These are phyloP conservation scores for Salarias fasciatus DNA, from an alignment of 2,797 vertebrate species.

Conservation along the genomic window DNA sequence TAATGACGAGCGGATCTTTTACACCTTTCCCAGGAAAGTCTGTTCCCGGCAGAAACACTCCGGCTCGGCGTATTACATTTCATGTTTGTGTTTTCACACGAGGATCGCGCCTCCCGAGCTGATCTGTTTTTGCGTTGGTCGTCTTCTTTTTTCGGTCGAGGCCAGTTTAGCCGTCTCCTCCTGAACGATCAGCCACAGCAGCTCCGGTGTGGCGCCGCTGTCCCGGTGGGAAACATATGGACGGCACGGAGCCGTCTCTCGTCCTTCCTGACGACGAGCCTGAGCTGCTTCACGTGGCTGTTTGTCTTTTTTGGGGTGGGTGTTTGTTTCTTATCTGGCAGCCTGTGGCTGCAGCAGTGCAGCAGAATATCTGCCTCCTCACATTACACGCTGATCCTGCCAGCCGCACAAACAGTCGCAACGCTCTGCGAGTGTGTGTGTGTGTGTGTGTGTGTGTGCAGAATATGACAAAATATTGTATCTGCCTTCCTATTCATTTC, in stretches of 20 bases:
- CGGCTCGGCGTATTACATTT: not conserved
- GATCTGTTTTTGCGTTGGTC: not conserved
- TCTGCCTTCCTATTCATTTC: constrained; percentile 41
- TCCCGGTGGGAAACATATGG: too few relatives aligned
- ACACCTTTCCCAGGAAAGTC: constrained; percentile 6
- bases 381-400: constrained; percentile 47
- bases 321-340: constrained; percentile 41
- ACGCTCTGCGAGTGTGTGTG: too few relatives aligned
- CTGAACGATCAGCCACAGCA: not conserved
- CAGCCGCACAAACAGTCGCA: constrained; percentile 24
- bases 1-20: not conserved
- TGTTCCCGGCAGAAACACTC: constrained; percentile 1
- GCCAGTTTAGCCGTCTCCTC: not conserved
- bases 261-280: not conserved
- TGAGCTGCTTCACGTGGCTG: constrained; percentile 27
- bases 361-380: constrained; percentile 51
- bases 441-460: constrained; percentile 23
- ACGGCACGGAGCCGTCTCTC: not conserved
- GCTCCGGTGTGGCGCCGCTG: too few relatives aligned
- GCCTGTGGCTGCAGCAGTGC: constrained; percentile 34
- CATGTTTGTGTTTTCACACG: constrained; percentile 21
- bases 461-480: constrained; percentile 43
- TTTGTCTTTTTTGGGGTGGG: constrained; percentile 16
- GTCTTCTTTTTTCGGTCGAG: not conserved
- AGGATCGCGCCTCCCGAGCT: not conserved